These are phyloP conservation scores for Microtus oregoni DNA, from an alignment of 2,113 vertebrate species.

Conservation along the genomic window DNA sequence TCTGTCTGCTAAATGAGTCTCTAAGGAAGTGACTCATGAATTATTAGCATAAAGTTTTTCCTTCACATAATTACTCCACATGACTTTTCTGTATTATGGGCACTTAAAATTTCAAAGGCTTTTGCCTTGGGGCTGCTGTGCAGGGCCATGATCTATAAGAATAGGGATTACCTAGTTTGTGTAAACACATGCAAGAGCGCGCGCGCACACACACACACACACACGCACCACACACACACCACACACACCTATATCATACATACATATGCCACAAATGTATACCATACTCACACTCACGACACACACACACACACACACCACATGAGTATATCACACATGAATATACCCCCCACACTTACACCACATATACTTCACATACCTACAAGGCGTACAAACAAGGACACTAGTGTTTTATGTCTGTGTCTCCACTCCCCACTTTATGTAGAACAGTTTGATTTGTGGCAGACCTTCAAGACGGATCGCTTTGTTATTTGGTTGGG, in stretches of 20 bases:
- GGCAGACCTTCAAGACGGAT: neutral
- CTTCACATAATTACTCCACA: constrained; percentile 29
- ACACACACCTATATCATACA: neutral
- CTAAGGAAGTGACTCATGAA: neutral
- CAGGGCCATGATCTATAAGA: neutral
- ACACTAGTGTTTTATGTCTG: neutral
- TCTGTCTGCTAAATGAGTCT: neutral
- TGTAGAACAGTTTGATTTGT: neutral
- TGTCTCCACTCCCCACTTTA: neutral
- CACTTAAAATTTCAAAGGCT: constrained; percentile 40
- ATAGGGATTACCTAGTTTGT: neutral
- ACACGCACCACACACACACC: too few relatives aligned
- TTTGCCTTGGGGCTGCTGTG: neutral
- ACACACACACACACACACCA: neutral
- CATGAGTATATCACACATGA: too few relatives aligned
- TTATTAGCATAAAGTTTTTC: neutral
- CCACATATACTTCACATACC: neutral
- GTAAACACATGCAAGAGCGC: neutral
- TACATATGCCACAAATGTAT: neutral
- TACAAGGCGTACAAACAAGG: neutral
- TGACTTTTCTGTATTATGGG: neutral
- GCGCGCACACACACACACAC: too few relatives aligned
- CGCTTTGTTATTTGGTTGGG: neutral
- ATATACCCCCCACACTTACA: neutral
- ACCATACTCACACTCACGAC: too few relatives aligned